Evolutionary conservation across 2,113 vertebrate genomes (phyloP), one percentile per base, ranked within the genome.

Genomic region (Phylloscopus whistleri): DNA sequence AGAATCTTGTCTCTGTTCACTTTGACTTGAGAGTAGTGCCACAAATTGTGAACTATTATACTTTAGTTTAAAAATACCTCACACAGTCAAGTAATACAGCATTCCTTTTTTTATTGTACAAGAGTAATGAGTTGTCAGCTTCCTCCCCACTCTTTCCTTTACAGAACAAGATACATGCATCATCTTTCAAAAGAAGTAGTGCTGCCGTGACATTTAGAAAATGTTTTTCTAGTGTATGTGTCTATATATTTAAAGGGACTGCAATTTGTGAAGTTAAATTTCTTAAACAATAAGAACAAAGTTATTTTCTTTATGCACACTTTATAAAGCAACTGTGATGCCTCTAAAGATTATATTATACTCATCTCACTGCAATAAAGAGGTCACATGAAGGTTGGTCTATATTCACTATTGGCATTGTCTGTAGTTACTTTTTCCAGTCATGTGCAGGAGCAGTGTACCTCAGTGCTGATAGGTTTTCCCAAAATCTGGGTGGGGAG

Each of bases 61-160:
- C 82, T 84, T 89, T 84, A 68, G 52, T 84, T 94, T 55, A 41
- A 85, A 91, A 91, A 85, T 85, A 35, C 14, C 20, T 84, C 58
- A 80, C n/a, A 66, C 53, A 78, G 21, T 52, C 52, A 70, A 66
- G 62, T 37, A 92, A 55, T 2, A 4, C 15, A 72, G 27, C 58
- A 64, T 76, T 91, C 17, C 46, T 81, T 89, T 73, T 78, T 80
- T 92, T 78, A 73, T 84, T 93, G 59, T 89, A 79, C 41, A 76
- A 91, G 58, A 59, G 26, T 69, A 94, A 91, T 90, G 84, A 86
- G 37, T 76, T 95, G 91, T 90, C 95, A 90, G 72, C 46, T 87
- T 90, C 55, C 51, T 87, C 66, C 78, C 28, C 63, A 35, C 60
- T 66, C 76, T 77, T 93, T 74, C 39, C 51, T 73, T 73, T 70